Evolutionary conservation across 2,888 invertebrate genomes (phyloP).

Genomic region (Platycheirus rosarum): DNA sequence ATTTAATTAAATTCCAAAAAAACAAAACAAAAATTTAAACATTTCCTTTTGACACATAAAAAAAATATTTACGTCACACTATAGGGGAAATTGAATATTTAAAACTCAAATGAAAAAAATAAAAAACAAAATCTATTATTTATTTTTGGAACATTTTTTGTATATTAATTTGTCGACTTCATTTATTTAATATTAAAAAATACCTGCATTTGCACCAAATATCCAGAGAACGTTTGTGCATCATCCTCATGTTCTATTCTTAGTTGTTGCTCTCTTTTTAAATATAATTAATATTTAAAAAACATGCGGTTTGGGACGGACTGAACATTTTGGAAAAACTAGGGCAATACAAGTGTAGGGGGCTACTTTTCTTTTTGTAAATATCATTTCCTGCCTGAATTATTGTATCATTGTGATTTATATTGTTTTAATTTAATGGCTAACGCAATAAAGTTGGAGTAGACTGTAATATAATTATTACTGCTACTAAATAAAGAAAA

Average conservation of each 20-base stretch:
- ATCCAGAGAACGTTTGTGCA: conserved; percentile 24
- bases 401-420: too few relatives aligned
- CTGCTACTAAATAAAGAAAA: too few relatives aligned
- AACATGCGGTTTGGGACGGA: too few relatives aligned
- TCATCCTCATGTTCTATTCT: conserved; percentile 7
- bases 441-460: too few relatives aligned
- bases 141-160: conserved; percentile 16
- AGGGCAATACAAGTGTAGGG: too few relatives aligned
- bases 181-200: background rate
- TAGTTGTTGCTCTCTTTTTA: conserved; percentile 9
- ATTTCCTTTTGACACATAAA: conserved; percentile 20
- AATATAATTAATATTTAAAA: conserved; percentile 15
- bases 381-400: too few relatives aligned
- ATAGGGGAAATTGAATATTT: too few relatives aligned
- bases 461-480: too few relatives aligned
- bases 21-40: background rate
- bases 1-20: conserved; percentile 3
- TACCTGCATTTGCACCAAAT: conserved; percentile 6
- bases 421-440: too few relatives aligned
- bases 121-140: background rate
- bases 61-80: conserved; percentile 8
- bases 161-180: background rate
- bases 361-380: too few relatives aligned
- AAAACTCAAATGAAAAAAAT: background rate
- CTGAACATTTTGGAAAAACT: too few relatives aligned